These are phyloP conservation scores for Poecilus cupreus DNA, from an alignment of 2,888 invertebrate species.

Conservation along the genomic window DNA sequence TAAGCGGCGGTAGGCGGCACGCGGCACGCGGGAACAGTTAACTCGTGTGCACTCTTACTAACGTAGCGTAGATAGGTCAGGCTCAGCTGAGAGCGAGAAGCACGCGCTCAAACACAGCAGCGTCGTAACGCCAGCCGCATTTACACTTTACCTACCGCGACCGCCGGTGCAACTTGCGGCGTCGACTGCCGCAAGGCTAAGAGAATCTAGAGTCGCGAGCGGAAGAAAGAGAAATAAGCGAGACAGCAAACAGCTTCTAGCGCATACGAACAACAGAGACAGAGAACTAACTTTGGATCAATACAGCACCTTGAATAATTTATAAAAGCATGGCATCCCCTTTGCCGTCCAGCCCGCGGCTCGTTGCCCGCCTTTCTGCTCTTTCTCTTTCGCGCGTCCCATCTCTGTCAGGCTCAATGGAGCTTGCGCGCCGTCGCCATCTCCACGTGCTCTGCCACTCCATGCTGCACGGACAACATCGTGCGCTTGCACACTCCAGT, in stretches of 20 bases:
- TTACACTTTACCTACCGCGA: not conserved
- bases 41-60: constrained; percentile 28
- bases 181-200: constrained; percentile 57
- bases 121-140: not conserved
- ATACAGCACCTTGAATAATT: constrained; percentile 72
- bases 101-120: constrained; percentile 37
- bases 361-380: constrained; percentile 29
- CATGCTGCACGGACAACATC: not conserved
- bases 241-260: constrained; percentile 29
- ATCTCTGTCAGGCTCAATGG: constrained; percentile 67
- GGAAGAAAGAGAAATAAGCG: constrained; percentile 50
- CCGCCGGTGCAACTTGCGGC: constrained; percentile 54
- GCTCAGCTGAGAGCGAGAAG: constrained; percentile 38
- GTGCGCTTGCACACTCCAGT: not conserved
- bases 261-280: constrained; percentile 65
- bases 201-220: constrained; percentile 55
- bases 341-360: constrained; percentile 59
- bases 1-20: not conserved
- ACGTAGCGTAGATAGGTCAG: constrained; percentile 56
- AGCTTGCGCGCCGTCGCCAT: constrained; percentile 46
- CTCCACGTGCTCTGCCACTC: constrained; percentile 29
- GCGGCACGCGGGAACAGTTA: constrained; percentile 10
- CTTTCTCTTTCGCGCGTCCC: constrained; percentile 59
- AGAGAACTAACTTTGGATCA: constrained; percentile 71
- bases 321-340: constrained; percentile 71